Evolutionary conservation across 2,797 vertebrate species (phyloP).

Genomic region (Heterohyrax brucei): DNA sequence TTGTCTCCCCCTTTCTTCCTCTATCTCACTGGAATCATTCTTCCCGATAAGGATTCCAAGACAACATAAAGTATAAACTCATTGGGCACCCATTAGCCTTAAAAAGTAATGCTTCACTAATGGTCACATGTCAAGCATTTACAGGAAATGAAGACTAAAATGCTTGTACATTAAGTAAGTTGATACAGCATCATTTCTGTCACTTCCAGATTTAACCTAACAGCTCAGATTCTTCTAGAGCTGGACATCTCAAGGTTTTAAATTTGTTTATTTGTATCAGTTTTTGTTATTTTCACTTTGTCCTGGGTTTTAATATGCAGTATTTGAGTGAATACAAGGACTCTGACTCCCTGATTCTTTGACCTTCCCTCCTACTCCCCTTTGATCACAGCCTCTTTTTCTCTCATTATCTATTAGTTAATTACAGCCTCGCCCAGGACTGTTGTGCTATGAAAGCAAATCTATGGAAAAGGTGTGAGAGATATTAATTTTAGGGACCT

Average conservation of each 20-base stretch:
- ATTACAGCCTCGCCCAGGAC: background rate
- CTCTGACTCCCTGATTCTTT: background rate
- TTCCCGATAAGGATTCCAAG: constrained; percentile 18
- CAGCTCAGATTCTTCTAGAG: background rate
- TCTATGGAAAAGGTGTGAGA: background rate
- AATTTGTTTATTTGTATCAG: background rate
- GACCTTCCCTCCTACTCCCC: rapidly evolving
- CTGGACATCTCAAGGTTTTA: background rate
- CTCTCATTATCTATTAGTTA: background rate
- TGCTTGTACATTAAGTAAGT: background rate
- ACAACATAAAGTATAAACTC: background rate
- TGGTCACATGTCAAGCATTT: background rate
- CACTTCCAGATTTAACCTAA: background rate
- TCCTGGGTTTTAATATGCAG: background rate
- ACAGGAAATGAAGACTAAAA: background rate
- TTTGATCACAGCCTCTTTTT: background rate
- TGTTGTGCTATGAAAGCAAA: constrained; percentile 50
- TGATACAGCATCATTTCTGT: background rate
- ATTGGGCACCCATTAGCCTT: background rate
- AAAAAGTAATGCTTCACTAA: background rate
- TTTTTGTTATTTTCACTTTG: background rate
- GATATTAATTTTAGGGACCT: background rate
- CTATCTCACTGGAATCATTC: background rate
- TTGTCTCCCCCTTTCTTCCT: background rate
- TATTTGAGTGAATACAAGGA: background rate